Evolutionary conservation across 2,888 invertebrate genomes (phyloP).

Genomic region (Drosophila cyrtoloma): DNA sequence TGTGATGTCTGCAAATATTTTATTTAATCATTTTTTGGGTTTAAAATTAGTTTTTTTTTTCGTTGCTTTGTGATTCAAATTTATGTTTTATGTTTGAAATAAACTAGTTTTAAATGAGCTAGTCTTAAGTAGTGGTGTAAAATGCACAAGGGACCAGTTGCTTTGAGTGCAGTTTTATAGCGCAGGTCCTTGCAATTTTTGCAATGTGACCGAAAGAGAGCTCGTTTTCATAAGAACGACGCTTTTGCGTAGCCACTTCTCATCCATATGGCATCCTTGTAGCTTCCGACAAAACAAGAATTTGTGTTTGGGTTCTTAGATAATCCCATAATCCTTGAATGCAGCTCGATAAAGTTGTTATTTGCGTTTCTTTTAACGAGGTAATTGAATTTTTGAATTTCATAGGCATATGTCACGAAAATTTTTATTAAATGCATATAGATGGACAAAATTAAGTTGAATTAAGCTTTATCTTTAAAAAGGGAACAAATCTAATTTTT

Average conservation of each 20-base stretch:
- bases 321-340: neutral
- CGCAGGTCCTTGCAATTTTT: neutral
- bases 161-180: neutral
- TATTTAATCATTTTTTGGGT: slow-evolving; percentile 8
- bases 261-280: neutral
- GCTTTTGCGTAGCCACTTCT: neutral
- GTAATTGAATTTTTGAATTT: neutral
- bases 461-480: neutral
- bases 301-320: neutral
- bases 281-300: neutral
- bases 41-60: slow-evolving; percentile 4
- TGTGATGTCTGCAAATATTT: slow-evolving; percentile 38
- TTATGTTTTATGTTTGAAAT: slow-evolving; percentile 12
- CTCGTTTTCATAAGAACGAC: neutral
- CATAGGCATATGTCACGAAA: too few relatives aligned
- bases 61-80: slow-evolving; percentile 29
- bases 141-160: neutral
- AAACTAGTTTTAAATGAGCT: neutral
- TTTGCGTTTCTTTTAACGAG: neutral
- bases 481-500: neutral
- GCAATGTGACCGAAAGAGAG: neutral
- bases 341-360: neutral
- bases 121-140: neutral
- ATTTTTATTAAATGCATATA: neutral
- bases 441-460: neutral